phyloP scores from a whole-genome alignment of 2,888 invertebrate genomes.

The Strigamia maritima region DNA sequence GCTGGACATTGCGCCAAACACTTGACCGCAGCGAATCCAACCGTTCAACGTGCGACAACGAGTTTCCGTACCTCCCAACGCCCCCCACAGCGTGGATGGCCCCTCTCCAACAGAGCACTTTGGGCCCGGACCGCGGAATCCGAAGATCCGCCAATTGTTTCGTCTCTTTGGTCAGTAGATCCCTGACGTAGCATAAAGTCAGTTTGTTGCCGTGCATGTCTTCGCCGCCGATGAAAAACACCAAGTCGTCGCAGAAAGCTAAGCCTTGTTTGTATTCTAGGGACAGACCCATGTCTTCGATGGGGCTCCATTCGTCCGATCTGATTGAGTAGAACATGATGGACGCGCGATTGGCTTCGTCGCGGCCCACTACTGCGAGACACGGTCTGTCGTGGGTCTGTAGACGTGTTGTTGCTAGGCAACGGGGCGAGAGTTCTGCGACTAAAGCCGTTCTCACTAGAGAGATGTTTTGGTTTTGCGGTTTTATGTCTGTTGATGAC shows the following conservation, averaged over 20 bases:
- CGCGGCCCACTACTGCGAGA: slow-evolving; percentile 5
- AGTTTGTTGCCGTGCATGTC: slow-evolving; percentile 29
- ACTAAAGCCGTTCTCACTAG: neutral
- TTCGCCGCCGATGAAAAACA: slow-evolving; percentile 38
- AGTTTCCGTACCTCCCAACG: slow-evolving; percentile 26
- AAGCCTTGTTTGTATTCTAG: slow-evolving; percentile 17
- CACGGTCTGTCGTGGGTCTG: neutral
- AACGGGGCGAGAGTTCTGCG: neutral
- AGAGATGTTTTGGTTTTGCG: neutral
- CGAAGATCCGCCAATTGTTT: neutral
- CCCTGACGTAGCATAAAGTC: neutral
- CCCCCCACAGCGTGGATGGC: slow-evolving; percentile 32
- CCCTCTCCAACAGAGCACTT: neutral
- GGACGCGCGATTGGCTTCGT: slow-evolving; percentile 37
- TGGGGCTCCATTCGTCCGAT: neutral
- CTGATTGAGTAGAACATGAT: slow-evolving; percentile 22
- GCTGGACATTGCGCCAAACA: slow-evolving; percentile 27
- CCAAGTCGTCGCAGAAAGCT: neutral
- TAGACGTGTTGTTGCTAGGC: neutral
- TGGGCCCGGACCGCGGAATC: neutral
- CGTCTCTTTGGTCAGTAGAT: slow-evolving; percentile 18
- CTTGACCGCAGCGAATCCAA: neutral
- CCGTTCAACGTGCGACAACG: slow-evolving; percentile 27
- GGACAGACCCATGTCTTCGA: slow-evolving; percentile 35
- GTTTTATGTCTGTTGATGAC: neutral